These are phyloP conservation scores for Mercenaria mercenaria DNA, from an alignment of 1,140 invertebrate genomes.

Conservation along the genomic window DNA sequence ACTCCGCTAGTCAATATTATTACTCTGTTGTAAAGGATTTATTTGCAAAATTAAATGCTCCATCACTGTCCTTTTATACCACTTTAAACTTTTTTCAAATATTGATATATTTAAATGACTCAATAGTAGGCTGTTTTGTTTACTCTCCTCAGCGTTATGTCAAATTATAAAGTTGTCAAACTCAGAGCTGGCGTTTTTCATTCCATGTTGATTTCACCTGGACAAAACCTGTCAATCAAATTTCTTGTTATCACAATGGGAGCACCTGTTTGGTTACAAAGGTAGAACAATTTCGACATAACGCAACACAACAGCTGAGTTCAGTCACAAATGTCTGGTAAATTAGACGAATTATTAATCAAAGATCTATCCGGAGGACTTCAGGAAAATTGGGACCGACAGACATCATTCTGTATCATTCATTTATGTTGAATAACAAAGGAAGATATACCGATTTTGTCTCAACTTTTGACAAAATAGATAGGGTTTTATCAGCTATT, in stretches of 20 bases:
- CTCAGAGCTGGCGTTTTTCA: constrained; percentile 30
- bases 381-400: constrained; percentile 25
- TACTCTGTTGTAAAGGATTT: no score
- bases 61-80: no score
- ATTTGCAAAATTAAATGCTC: no score
- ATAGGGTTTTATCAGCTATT: constrained; percentile 19
- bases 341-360: constrained; percentile 47
- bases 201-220: constrained; percentile 59
- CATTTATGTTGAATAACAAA: constrained; percentile 46
- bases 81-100: no score
- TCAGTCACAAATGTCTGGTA: constrained; percentile 24
- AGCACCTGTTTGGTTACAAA: constrained; percentile 59
- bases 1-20: no score
- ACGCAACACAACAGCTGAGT: constrained; percentile 34
- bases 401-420: constrained; percentile 19
- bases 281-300: constrained; percentile 32
- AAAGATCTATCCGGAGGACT: constrained; percentile 17
- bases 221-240: constrained; percentile 61
- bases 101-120: no score
- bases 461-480: constrained; percentile 46
- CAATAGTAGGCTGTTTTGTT: no score
- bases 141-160: neutral
- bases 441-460: constrained; percentile 27
- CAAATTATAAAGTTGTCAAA: constrained; percentile 58
- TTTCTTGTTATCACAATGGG: constrained; percentile 45